Percentiles rank a stretch among this genome's conserved stretches.
These are phyloP conservation scores for Sus cebifrons DNA, from an alignment of 2,797 vertebrate species.

Conservation along the genomic window DNA sequence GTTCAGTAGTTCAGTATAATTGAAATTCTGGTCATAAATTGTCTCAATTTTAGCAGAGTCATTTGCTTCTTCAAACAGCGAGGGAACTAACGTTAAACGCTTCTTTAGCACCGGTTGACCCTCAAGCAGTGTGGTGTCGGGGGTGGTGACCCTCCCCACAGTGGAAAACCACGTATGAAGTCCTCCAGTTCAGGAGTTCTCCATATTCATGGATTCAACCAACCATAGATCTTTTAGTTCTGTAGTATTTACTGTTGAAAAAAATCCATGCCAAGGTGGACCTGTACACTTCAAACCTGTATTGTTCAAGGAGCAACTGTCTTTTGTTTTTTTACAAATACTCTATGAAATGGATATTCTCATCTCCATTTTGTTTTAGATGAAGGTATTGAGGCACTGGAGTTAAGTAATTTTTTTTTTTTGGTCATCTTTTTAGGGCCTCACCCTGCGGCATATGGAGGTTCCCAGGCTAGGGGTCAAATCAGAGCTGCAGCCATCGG, in stretches of 20 bases:
- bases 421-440: too few relatives aligned
- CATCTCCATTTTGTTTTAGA: constrained; percentile 48
- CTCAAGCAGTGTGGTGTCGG: neutral
- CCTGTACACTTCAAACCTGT: neutral
- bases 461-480: too few relatives aligned
- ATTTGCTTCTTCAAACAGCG: neutral
- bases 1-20: constrained; percentile 55
- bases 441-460: too few relatives aligned
- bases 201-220: neutral
- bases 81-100: constrained; percentile 13
- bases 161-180: neutral
- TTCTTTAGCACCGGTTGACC: neutral
- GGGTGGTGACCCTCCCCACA: neutral
- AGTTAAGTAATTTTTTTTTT: neutral
- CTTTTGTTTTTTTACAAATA: constrained; percentile 36
- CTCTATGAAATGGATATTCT: neutral
- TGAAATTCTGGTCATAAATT: constrained; percentile 54
- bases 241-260: neutral
- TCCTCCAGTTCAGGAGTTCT: neutral
- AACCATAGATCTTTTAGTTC: neutral
- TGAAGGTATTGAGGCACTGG: constrained; percentile 8
- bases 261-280: neutral
- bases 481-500: too few relatives aligned
- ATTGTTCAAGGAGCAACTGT: neutral
- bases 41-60: constrained; percentile 39